Evolutionary conservation across 53 echinoderm and acorn worm genomes (phyloP), one percentile per base, ranked within the genome.

Genomic region (Mesocentrotus franciscanus): DNA sequence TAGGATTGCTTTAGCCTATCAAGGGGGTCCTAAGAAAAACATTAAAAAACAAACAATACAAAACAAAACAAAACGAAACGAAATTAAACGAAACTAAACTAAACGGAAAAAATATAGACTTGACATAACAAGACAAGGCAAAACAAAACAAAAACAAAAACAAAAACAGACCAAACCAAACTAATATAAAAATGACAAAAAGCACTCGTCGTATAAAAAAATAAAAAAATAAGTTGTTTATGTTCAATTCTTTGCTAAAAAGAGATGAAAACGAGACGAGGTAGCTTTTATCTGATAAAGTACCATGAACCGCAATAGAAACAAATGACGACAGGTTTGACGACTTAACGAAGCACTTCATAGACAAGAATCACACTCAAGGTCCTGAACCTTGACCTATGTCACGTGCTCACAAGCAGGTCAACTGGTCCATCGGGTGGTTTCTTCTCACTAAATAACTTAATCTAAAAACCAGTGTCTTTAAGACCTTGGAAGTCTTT

Each of bases 391-490:
- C 18, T 39, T 42, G 81, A 81, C 81, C 81, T 81, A 14, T 36
- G 81, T 36, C 81, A 81, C 81, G 81, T 27, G 81, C 20, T 81
- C 42, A 39, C 81, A 42, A 81, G 39, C 18, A 42, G 81, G 81
- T 81, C 81, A 81, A 81, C 17, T 81, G 81, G 81, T 81, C 81
- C 81, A 81, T 81, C 81, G 81, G 22, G 81, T 81, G 81, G 36
- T 36, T 81, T 39, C 17, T 39, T 39, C 36, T 81, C 36, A 81
- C 36, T 12, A 76, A 12, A 76, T 20, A 42, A 10, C 22, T 81
- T 81, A 42, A 81, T 81, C 36, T 14, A 20, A 9, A 81, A 12
- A 76, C 76, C 76, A 76, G 76, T 76, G 11, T 76, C 33, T 11
- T 76, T 29, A 76, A 27, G 76, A 76, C 76, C 76, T 76, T 76